These are phyloP conservation scores for Gallinago stenura DNA, from an alignment of 2,797 vertebrate species.

Conservation along the genomic window DNA sequence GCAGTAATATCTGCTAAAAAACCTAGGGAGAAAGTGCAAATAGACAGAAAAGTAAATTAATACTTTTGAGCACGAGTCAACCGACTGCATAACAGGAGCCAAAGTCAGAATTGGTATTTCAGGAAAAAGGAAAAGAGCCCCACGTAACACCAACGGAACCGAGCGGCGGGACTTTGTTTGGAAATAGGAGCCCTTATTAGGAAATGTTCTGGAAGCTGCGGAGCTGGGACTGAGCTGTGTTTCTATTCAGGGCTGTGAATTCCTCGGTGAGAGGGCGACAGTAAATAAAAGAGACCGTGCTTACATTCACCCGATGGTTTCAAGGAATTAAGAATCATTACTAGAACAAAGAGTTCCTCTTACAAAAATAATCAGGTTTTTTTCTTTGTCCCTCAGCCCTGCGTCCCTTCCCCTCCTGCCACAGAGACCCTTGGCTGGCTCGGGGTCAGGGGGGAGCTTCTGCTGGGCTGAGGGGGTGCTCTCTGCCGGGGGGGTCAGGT, in stretches of 20 bases:
- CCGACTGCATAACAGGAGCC: neutral
- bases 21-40: neutral
- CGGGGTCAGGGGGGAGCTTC: neutral
- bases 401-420: neutral
- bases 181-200: constrained; percentile 81
- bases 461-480: neutral
- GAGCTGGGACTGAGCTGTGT: constrained; percentile 63
- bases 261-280: constrained; percentile 64
- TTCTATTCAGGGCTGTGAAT: constrained; percentile 77
- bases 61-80: neutral
- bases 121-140: constrained; percentile 60
- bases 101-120: constrained; percentile 48
- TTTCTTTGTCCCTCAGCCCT: neutral
- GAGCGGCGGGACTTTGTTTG: constrained; percentile 62
- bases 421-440: neutral
- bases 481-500: neutral
- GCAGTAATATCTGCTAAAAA: neutral
- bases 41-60: neutral
- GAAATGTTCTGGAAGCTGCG: constrained; percentile 78
- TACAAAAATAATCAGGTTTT: constrained; percentile 49
- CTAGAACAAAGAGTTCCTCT: constrained; percentile 57
- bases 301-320: constrained; percentile 73
- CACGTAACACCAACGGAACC: constrained; percentile 40
- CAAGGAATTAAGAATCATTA: constrained; percentile 55
- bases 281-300: constrained; percentile 76